Conservation (phyloP, 2,888 invertebrate species). For the Heliconius hortense region DNA sequence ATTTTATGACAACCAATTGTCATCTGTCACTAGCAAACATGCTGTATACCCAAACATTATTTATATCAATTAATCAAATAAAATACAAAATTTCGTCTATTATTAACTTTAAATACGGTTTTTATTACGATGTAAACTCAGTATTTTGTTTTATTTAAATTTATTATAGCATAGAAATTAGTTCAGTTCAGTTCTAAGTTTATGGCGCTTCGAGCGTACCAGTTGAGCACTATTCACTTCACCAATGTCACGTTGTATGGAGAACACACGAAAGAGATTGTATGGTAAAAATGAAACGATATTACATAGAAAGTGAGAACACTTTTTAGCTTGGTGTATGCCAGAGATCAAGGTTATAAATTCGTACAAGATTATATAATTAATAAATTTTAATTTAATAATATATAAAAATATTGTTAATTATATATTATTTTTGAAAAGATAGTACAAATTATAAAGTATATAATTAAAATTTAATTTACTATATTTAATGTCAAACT, state of each 20-base stretch:
- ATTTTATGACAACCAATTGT: conserved; percentile 16
- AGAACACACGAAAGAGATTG: too few species aligned
- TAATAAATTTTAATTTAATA: not conserved
- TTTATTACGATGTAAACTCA: not conserved
- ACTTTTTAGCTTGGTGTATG: not conserved
- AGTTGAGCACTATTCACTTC: too few species aligned
- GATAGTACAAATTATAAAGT: not conserved
- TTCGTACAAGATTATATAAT: not conserved
- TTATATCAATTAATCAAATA: not conserved
- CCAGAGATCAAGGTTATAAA: not conserved
- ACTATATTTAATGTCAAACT: not conserved
- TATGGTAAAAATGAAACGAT: too few species aligned
- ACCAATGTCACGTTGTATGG: too few species aligned
- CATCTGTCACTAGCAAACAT: not conserved
- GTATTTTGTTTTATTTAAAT: not conserved
- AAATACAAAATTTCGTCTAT: not conserved
- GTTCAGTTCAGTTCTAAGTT: too few species aligned
- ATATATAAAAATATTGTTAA: not conserved
- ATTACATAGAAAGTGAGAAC: not conserved
- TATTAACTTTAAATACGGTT: not conserved
- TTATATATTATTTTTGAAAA: not conserved
- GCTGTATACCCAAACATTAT: not conserved
- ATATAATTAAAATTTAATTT: not conserved
- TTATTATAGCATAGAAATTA: too few species aligned
- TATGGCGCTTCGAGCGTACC: too few species aligned